Evolutionary conservation across 2,113 vertebrate species (phyloP).

Genomic region (Scytalopus superciliaris): DNA sequence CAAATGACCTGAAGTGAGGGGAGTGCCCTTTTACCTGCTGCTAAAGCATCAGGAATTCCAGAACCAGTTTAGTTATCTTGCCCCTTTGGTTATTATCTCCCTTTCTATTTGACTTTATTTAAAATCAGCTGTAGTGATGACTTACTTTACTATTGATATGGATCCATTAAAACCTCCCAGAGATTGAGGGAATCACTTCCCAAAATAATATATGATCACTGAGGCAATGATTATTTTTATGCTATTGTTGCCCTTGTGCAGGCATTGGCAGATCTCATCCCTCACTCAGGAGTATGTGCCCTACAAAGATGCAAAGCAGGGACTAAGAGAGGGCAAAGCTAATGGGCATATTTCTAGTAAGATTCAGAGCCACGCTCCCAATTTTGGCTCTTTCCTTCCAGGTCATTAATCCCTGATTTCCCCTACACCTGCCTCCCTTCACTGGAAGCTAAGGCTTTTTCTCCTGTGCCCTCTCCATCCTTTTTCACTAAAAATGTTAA

Average conservation of each 20-base stretch:
- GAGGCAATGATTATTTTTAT: not conserved
- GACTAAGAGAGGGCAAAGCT: not conserved
- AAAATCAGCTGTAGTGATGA: not conserved
- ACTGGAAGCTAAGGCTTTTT: not conserved
- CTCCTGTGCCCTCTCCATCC: not conserved
- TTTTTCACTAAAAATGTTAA: not conserved
- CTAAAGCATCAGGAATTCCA: not conserved
- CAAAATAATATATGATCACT: not conserved
- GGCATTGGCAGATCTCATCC: not conserved
- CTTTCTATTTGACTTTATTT: not conserved
- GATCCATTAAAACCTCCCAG: not conserved
- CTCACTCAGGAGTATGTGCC: fast-evolving
- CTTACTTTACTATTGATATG: not conserved
- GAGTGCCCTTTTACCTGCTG: not conserved
- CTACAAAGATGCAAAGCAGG: not conserved
- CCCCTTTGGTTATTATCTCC: not conserved
- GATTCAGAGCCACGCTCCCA: not conserved
- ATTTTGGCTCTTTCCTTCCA: not conserved
- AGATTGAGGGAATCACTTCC: not conserved
- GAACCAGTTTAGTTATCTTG: not conserved
- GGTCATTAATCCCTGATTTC: not conserved
- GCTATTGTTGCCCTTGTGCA: not conserved
- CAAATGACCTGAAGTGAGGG: not conserved
- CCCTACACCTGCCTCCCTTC: not conserved
- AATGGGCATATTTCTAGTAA: not conserved